A percentile compares a stretch with the other conserved stretches of the same genome.
phyloP scores from a whole-genome alignment of 2,113 vertebrate species.

The Malaclemys terrapin region DNA sequence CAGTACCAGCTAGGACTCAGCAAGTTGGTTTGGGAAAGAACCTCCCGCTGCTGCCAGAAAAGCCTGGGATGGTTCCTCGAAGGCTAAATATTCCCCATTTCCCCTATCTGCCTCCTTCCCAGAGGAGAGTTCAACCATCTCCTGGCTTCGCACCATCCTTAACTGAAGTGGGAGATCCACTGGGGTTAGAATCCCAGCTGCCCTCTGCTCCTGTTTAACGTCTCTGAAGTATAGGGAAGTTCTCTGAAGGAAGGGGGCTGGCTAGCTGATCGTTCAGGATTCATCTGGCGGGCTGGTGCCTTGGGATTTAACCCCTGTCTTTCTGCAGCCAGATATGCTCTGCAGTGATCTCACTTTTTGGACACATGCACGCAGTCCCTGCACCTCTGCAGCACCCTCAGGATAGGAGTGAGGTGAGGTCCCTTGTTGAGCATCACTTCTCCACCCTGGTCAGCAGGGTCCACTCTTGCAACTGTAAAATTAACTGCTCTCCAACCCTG shows the following conservation, averaged over 20 bases:
- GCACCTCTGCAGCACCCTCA: not conserved
- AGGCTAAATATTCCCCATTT: not conserved
- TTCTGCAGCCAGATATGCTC: not conserved
- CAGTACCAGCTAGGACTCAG: not conserved
- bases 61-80: not conserved
- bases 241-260: not conserved
- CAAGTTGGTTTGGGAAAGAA: not conserved
- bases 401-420: fast-evolving
- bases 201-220: fast-evolving
- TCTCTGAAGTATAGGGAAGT: fast-evolving
- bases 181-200: not conserved
- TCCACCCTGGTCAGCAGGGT: not conserved
- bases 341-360: not conserved
- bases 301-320: not conserved
- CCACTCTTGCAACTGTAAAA: not conserved
- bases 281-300: not conserved
- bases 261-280: not conserved
- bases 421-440: not conserved
- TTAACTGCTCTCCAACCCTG: not conserved
- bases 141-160: fast-evolving
- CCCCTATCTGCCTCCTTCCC: not conserved
- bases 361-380: not conserved
- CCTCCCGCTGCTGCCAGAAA: not conserved
- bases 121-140: not conserved
- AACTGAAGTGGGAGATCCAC: not conserved